phyloP scores from a whole-genome alignment of 2,797 vertebrate species.

The Hozukius guyotensis region DNA sequence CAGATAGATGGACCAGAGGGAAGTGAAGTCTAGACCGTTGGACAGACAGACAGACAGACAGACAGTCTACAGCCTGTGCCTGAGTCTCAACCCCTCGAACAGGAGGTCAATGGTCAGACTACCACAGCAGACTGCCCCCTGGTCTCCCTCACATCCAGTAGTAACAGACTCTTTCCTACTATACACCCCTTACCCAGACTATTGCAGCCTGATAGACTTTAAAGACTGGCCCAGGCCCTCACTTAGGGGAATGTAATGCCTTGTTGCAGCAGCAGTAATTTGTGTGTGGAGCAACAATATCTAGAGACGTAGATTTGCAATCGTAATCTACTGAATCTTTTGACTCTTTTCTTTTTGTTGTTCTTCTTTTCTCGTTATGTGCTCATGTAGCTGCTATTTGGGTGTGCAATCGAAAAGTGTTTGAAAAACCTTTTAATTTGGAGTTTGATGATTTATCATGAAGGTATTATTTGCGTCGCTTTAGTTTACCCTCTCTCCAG shows the following conservation, averaged over 20 bases:
- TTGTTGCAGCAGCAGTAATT: conserved; percentile 85
- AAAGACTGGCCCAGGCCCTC: conserved; percentile 69
- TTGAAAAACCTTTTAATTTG: conserved; percentile 76
- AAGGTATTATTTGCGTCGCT: conserved; percentile 74
- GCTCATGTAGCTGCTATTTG: conserved; percentile 90
- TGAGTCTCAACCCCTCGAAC: conserved; percentile 80
- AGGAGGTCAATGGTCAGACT: conserved; percentile 57
- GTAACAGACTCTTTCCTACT: conserved; percentile 67
- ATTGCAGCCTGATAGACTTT: conserved; percentile 60
- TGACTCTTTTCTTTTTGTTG: conserved; percentile 40
- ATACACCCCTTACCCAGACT: conserved; percentile 56
- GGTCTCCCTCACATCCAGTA: conserved; percentile 56
- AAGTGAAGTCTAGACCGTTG: conserved; percentile 87
- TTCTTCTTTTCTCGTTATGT: conserved; percentile 77
- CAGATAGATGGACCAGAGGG: conserved; percentile 87
- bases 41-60: conserved; percentile 46
- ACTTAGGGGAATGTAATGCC: conserved; percentile 82
- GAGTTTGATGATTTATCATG: conserved; percentile 78
- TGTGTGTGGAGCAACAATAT: conserved; percentile 80
- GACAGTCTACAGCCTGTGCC: conserved; percentile 87
- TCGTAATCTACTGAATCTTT: conserved; percentile 83
- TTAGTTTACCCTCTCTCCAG: conserved; percentile 74
- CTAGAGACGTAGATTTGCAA: conserved; percentile 87
- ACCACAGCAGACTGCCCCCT: conserved; percentile 52
- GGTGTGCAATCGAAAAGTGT: conserved; percentile 86